A percentile compares a stretch with the other conserved stretches of the same genome.
These are phyloP conservation scores for Calidris pygmaea DNA, from an alignment of 2,113 vertebrate species.

Conservation along the genomic window DNA sequence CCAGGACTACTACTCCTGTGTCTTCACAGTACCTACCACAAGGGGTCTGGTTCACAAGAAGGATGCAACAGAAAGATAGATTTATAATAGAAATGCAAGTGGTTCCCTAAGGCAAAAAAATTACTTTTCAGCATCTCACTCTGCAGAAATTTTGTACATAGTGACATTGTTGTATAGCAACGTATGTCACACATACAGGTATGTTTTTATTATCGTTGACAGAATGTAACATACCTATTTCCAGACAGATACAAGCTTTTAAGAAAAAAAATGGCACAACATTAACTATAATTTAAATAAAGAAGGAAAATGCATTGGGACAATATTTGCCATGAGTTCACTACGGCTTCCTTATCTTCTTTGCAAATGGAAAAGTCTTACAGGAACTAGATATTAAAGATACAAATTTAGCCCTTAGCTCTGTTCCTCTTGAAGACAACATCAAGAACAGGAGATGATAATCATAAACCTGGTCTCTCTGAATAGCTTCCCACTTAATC, in stretches of 20 bases:
- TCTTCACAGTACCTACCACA: background rate
- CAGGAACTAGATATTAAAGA: background rate
- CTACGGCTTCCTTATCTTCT: background rate
- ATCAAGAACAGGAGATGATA: conserved; percentile 28
- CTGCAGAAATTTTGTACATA: background rate
- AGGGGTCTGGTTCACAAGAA: background rate
- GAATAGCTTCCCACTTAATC: conserved; percentile 38
- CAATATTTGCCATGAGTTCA: background rate
- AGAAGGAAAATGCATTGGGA: background rate
- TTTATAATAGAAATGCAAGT: background rate
- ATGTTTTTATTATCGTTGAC: background rate
- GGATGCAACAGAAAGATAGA: background rate
- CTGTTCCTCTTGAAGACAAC: conserved; percentile 20
- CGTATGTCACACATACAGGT: background rate
- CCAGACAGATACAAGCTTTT: background rate
- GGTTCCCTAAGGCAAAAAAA: background rate
- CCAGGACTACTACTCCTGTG: background rate
- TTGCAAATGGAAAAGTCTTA: background rate
- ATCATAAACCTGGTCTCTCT: conserved; percentile 36
- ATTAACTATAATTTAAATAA: background rate
- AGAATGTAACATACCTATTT: background rate
- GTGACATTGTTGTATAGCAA: background rate
- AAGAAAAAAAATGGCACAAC: background rate
- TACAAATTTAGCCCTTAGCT: background rate
- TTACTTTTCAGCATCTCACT: background rate